Conservation (phyloP, 2,888 invertebrate species). For the Eutolmus rufibarbis region DNA sequence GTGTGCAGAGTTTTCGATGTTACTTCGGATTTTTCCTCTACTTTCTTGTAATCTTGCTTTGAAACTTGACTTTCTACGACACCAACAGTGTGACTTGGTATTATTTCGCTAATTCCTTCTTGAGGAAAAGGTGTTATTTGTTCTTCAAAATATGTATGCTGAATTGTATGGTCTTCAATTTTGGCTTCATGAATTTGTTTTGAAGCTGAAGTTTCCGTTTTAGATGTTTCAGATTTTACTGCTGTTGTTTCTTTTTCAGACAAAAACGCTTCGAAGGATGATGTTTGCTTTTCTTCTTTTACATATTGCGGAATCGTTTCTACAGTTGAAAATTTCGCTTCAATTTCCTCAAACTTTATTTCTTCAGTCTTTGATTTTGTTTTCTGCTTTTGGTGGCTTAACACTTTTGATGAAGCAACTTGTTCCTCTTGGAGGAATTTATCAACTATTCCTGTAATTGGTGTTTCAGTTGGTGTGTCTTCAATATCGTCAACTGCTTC, state of each 20-base stretch:
- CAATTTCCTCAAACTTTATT: neutral
- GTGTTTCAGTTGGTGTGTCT: neutral
- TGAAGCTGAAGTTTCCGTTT: neutral
- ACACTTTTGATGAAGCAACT: neutral
- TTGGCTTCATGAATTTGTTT: neutral
- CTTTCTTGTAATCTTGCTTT: conserved; percentile 43
- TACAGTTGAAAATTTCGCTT: neutral
- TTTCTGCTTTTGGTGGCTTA: neutral
- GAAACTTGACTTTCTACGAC: conserved; percentile 44
- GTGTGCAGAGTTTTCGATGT: conserved; percentile 47
- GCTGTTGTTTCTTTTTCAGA: neutral
- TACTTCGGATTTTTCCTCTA: conserved; percentile 45
- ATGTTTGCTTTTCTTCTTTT: neutral
- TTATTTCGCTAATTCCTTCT: conserved; percentile 48
- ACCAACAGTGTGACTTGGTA: conserved; percentile 50
- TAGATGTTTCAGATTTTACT: neutral
- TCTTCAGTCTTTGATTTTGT: neutral
- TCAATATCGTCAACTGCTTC: neutral
- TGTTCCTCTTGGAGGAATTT: neutral
- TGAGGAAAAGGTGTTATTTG: conserved; percentile 41
- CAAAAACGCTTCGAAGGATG: neutral
- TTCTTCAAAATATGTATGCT: conserved; percentile 42
- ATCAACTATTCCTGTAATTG: neutral
- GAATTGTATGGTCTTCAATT: neutral
- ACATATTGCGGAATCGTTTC: neutral